Conservation (phyloP, 2,797 vertebrate genomes). For the Pelobates cultripes region DNA sequence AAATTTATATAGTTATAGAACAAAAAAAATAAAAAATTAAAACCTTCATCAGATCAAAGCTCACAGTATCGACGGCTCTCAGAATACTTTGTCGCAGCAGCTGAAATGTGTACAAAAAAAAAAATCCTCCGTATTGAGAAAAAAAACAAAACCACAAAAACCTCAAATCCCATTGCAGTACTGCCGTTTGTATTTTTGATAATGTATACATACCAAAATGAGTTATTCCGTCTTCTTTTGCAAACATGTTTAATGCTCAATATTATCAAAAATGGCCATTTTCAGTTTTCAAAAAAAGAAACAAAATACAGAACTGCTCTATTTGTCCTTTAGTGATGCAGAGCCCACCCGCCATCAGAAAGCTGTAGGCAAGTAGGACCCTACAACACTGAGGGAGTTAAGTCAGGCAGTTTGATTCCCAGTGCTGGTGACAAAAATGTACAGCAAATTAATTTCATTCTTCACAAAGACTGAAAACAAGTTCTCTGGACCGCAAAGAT, state of each 20-base stretch:
- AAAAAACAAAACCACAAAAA: conserved; percentile 63
- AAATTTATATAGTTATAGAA: no score
- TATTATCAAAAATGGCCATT: conserved; percentile 73
- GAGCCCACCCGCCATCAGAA: not conserved
- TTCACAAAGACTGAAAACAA: conserved; percentile 78
- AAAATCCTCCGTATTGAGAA: conserved; percentile 70
- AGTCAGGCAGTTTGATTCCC: conserved; percentile 72
- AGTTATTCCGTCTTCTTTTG: conserved; percentile 75
- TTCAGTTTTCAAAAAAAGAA: conserved; percentile 63
- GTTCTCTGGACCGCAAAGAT: conserved; percentile 76
- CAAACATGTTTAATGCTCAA: conserved; percentile 81
- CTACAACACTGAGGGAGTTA: conserved; percentile 34
- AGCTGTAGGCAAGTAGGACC: not conserved
- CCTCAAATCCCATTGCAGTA: conserved; percentile 80
- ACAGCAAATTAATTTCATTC: conserved; percentile 85
- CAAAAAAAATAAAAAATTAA: conserved; percentile 52
- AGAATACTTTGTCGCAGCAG: conserved; percentile 64
- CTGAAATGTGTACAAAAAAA: not conserved
- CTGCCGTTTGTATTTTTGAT: conserved; percentile 55
- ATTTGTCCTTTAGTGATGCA: conserved; percentile 36
- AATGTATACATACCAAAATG: conserved; percentile 81
- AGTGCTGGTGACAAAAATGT: conserved; percentile 88
- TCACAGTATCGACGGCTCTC: conserved; percentile 87
- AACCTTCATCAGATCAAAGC: conserved; percentile 80
- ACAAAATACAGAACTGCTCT: conserved; percentile 56